phyloP scores from a whole-genome alignment of 2,113 vertebrate species.

The Nycticryphes semicollaris region DNA sequence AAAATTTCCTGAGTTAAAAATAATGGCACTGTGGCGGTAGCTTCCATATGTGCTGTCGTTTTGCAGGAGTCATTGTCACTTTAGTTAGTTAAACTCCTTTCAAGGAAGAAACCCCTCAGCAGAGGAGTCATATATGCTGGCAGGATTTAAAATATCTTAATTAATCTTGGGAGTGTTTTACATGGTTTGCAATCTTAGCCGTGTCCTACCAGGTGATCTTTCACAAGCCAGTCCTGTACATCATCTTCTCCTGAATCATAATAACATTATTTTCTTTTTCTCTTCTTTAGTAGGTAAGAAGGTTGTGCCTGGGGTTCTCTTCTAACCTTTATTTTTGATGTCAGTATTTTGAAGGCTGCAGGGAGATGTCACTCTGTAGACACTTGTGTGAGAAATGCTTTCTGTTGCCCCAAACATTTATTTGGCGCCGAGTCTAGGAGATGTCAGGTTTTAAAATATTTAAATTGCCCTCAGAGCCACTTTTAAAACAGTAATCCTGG shows the following conservation, averaged over 20 bases:
- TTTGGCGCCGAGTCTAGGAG: slow-evolving; percentile 1
- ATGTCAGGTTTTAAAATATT: slow-evolving; percentile 28
- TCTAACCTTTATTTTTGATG: background rate
- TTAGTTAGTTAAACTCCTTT: background rate
- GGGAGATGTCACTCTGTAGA: background rate
- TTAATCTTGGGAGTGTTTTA: background rate
- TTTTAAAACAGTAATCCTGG: slow-evolving; percentile 45
- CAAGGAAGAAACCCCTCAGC: background rate
- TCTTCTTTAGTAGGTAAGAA: background rate
- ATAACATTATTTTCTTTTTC: background rate
- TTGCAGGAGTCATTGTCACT: background rate
- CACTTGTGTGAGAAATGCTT: background rate
- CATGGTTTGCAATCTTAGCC: background rate
- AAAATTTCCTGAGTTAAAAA: background rate
- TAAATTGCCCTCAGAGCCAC: background rate
- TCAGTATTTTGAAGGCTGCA: background rate
- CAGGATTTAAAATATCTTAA: background rate
- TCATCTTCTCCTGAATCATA: background rate
- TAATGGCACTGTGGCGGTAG: background rate
- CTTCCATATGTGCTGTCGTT: background rate
- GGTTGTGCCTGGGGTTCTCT: background rate
- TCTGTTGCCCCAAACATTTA: background rate
- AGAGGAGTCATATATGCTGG: background rate
- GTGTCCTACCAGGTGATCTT: background rate
- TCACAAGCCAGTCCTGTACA: background rate